A percentile compares a stretch with the other conserved stretches of the same genome.
phyloP scores from a whole-genome alignment of 2,888 invertebrate species.

The Acrocyrtus sp. region DNA sequence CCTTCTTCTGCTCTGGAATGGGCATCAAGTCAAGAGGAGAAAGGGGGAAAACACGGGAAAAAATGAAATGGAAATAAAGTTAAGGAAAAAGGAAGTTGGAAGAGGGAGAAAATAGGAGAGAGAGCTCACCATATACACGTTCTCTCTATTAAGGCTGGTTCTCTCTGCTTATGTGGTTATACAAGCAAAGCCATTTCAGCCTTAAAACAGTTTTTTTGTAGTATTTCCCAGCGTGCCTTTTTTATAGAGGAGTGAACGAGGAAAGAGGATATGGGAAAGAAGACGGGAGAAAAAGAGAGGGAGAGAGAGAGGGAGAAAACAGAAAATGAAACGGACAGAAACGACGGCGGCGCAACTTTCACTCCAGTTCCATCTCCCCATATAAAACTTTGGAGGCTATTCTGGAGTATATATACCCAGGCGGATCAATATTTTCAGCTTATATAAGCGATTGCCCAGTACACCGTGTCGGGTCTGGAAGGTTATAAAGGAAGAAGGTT shows the following conservation, averaged over 20 bases:
- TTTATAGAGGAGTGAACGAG: neutral
- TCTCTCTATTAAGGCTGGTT: too few relatives aligned
- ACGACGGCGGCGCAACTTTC: conserved; percentile 35
- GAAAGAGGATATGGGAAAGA: neutral
- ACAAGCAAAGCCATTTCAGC: neutral
- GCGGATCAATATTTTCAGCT: too few relatives aligned
- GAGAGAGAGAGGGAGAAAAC: conserved; percentile 1
- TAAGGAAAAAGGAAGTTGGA: too few relatives aligned
- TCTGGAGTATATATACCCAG: neutral
- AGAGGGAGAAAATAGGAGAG: too few relatives aligned
- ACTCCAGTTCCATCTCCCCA: conserved; percentile 6
- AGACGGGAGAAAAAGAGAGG: too few relatives aligned
- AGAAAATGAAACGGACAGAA: neutral
- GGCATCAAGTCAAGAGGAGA: conserved; percentile 1
- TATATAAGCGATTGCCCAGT: too few relatives aligned
- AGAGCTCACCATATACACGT: too few relatives aligned
- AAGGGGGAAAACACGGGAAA: neutral
- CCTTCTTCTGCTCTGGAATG: too few relatives aligned
- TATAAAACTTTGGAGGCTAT: too few relatives aligned
- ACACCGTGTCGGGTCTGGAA: too few relatives aligned
- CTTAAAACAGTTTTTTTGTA: neutral
- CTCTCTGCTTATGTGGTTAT: too few relatives aligned
- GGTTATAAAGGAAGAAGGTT: too few relatives aligned
- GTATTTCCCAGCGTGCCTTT: neutral
- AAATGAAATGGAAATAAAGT: neutral